Evolutionary conservation across 1,140 invertebrate species (phyloP).

Genomic region (Drosophila kikkawai): DNA sequence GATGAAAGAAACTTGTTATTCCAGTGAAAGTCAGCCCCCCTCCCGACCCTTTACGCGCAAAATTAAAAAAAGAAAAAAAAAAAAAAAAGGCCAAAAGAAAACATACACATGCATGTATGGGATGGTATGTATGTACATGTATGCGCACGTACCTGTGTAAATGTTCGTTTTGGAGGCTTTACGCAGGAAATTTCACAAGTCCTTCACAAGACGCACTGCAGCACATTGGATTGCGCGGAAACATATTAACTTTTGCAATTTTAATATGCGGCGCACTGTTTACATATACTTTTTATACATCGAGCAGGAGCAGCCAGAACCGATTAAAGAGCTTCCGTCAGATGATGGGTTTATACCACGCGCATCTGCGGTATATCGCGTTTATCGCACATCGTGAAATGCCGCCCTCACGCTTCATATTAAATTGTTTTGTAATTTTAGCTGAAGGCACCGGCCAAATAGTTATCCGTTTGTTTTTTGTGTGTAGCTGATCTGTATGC

Average conservation of each 20-base stretch:
- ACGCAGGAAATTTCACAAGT: constrained; percentile 31
- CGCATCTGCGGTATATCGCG: constrained; percentile 18
- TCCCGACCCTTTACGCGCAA: background rate
- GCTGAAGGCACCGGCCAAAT: background rate
- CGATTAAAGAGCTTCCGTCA: constrained; percentile 51
- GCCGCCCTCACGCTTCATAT: constrained; percentile 11
- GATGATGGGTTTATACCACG: constrained; percentile 37
- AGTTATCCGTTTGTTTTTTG: background rate
- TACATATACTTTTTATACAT: constrained; percentile 41
- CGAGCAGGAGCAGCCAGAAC: constrained; percentile 41
- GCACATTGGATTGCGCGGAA: constrained; percentile 19
- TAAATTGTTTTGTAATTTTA: background rate
- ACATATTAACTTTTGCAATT: constrained; percentile 45
- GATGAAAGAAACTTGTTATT: constrained; percentile 32
- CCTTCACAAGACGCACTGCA: constrained; percentile 26
- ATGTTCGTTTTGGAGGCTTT: constrained; percentile 19
- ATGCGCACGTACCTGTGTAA: constrained; percentile 9
- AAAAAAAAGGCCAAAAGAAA: constrained; percentile 33
- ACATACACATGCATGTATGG: constrained; percentile 18
- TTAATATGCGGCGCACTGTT: constrained; percentile 43
- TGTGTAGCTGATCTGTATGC: background rate
- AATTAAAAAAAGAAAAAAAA: constrained; percentile 10
- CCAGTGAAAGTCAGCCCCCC: constrained; percentile 43
- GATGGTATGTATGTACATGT: constrained; percentile 8
- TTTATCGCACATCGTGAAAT: constrained; percentile 36